A percentile compares a stretch with the other conserved stretches of the same genome.
These are phyloP conservation scores for Epizoanthus fatuus DNA, from an alignment of 92 coral and sea anemone genomes.

Conservation along the genomic window DNA sequence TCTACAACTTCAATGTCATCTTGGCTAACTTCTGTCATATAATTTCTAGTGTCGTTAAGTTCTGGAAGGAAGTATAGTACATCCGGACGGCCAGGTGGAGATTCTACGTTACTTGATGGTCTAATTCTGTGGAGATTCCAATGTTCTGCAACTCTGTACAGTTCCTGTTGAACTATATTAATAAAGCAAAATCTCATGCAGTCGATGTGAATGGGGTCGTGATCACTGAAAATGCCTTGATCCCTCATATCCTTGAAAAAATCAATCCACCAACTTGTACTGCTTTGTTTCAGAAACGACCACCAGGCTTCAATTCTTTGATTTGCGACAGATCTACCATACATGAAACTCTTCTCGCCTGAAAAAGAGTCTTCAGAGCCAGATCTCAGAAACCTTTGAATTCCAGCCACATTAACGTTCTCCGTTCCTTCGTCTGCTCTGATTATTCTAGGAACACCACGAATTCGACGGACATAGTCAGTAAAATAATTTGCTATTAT, in stretches of 20 bases:
- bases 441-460: background rate
- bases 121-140: slow-evolving; percentile 41
- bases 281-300: background rate
- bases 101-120: slow-evolving; percentile 34
- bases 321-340: too few relatives aligned
- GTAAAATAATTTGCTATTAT: slow-evolving; percentile 9
- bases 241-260: slow-evolving; percentile 26
- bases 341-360: too few relatives aligned
- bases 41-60: slow-evolving; percentile 14
- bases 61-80: slow-evolving; percentile 37
- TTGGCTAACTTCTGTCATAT: slow-evolving; percentile 7
- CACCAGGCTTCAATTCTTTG: background rate
- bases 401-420: slow-evolving; percentile 20
- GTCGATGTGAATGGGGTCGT: background rate
- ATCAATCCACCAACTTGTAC: slow-evolving; percentile 20
- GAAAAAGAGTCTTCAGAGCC: too few relatives aligned
- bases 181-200: too few relatives aligned
- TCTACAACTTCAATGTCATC: slow-evolving; percentile 25
- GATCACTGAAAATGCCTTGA: background rate
- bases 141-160: slow-evolving; percentile 13
- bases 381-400: background rate
- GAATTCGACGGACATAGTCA: background rate
- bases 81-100: slow-evolving; percentile 50
- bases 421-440: slow-evolving; percentile 27
- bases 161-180: background rate